These are phyloP conservation scores for Intellagama lesueurii DNA, from an alignment of 2,797 vertebrate species.

Conservation along the genomic window DNA sequence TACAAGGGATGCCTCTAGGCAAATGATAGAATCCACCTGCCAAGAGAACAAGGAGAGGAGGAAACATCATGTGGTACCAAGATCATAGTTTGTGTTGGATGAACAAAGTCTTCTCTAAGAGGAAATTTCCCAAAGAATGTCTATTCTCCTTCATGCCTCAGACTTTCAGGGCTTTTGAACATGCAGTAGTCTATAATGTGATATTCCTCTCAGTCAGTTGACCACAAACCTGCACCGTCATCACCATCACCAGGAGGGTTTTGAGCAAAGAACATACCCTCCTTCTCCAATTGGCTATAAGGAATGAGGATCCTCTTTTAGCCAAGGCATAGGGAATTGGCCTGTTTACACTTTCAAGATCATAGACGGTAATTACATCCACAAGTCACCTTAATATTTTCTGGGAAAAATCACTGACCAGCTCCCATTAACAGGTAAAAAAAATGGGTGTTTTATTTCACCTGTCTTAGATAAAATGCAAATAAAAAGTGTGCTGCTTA, in stretches of 20 bases:
- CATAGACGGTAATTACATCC: not conserved
- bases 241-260: too few relatives aligned
- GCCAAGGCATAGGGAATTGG: not conserved
- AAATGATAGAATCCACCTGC: not conserved
- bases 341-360: conserved; percentile 18
- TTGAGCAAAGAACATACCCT: not conserved
- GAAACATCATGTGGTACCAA: not conserved
- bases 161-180: not conserved
- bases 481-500: not conserved
- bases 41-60: not conserved
- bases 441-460: not conserved
- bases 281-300: not conserved
- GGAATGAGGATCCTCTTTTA: not conserved
- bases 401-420: not conserved
- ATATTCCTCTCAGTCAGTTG: too few relatives aligned
- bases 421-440: not conserved
- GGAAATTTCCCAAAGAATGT: not conserved
- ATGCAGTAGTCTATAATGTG: too few relatives aligned
- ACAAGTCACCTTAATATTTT: not conserved
- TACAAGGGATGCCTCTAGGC: not conserved
- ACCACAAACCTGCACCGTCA: too few relatives aligned
- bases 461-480: not conserved
- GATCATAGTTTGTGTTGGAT: not conserved
- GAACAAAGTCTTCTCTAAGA: not conserved
- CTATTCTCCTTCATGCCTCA: not conserved